Percentiles rank a stretch among this genome's conserved stretches.
Evolutionary conservation across 2,888 invertebrate species (phyloP).

Genomic region (Gari tellinella): DNA sequence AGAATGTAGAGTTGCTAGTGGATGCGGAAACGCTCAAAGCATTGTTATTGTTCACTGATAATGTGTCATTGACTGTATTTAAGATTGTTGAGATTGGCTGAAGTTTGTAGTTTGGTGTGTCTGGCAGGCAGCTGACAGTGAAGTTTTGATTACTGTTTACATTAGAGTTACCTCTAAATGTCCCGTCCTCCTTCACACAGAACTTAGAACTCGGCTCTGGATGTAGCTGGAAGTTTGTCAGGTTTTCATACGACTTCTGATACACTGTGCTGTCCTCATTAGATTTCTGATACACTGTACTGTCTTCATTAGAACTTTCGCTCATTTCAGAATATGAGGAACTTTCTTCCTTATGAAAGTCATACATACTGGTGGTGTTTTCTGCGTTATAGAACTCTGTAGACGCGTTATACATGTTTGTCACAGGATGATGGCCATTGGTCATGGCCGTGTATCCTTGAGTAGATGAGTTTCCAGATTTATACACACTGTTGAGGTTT

Average conservation of each 20-base stretch:
- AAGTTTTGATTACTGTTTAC: slow-evolving; percentile 36
- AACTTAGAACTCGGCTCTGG: slow-evolving; percentile 32
- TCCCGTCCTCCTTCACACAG: slow-evolving; percentile 20
- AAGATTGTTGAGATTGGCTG: slow-evolving; percentile 89
- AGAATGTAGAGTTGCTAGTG: slow-evolving; percentile 33
- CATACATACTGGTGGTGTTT: slow-evolving; percentile 75
- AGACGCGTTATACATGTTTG: slow-evolving; percentile 37
- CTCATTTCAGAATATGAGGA: slow-evolving; percentile 83
- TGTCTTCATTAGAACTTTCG: slow-evolving; percentile 82
- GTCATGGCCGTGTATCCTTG: slow-evolving; percentile 53
- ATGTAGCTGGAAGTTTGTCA: slow-evolving; percentile 41
- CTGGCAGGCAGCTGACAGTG: slow-evolving; percentile 4
- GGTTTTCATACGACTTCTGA: slow-evolving; percentile 69
- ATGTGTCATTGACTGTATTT: slow-evolving; percentile 63
- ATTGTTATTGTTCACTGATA: slow-evolving; percentile 52
- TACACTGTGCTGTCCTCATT: slow-evolving; percentile 75
- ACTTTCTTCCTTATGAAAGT: slow-evolving; percentile 81
- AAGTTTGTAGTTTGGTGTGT: slow-evolving; percentile 84
- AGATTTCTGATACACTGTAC: slow-evolving; percentile 72
- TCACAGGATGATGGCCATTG: slow-evolving; percentile 33
- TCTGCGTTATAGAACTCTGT: slow-evolving; percentile 76
- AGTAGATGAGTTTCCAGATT: slow-evolving; percentile 34
- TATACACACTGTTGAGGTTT: slow-evolving; percentile 44
- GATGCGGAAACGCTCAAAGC: slow-evolving; percentile 58
- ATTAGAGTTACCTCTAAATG: slow-evolving; percentile 8